These are phyloP conservation scores for Cynocephalus volans DNA, from an alignment of 2,113 vertebrate genomes.

Conservation along the genomic window DNA sequence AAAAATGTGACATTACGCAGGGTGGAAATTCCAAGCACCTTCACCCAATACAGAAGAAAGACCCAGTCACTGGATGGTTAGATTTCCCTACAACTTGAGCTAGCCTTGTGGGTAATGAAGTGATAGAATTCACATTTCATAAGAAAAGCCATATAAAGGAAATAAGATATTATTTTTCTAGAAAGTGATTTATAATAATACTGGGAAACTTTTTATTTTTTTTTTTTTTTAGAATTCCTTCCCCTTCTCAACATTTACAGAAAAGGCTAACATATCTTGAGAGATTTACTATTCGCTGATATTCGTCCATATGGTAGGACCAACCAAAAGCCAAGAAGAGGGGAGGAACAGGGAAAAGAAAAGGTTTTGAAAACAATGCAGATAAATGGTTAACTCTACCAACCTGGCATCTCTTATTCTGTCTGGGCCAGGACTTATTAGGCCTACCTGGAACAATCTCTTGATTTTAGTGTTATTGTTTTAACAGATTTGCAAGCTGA, in stretches of 20 bases:
- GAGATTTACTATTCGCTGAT: conserved; percentile 80
- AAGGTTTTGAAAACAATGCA: neutral
- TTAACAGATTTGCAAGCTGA: neutral
- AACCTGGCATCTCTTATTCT: neutral
- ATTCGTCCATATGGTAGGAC: conserved; percentile 76
- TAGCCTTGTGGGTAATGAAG: conserved; percentile 74
- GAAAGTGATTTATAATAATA: conserved; percentile 81
- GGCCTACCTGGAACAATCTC: neutral
- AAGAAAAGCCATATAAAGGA: conserved; percentile 83
- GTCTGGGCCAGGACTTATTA: neutral
- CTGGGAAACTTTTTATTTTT: conserved; percentile 68
- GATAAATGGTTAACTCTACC: neutral
- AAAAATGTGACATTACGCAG: conserved; percentile 24
- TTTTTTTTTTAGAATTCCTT: conserved; percentile 69
- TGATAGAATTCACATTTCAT: conserved; percentile 86
- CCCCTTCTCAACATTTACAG: conserved; percentile 77
- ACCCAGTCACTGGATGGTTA: conserved; percentile 41
- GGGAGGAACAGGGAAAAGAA: neutral
- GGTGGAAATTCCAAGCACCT: conserved; percentile 60
- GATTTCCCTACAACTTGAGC: conserved; percentile 64
- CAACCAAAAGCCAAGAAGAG: conserved; percentile 46
- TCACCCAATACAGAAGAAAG: conserved; percentile 51
- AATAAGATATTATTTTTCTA: conserved; percentile 83
- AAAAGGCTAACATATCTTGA: conserved; percentile 76
- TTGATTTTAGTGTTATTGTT: neutral